A percentile compares a stretch with the other conserved stretches of the same genome.
phyloP scores from a whole-genome alignment of 1,140 invertebrate species.

The Diuraphis noxia region DNA sequence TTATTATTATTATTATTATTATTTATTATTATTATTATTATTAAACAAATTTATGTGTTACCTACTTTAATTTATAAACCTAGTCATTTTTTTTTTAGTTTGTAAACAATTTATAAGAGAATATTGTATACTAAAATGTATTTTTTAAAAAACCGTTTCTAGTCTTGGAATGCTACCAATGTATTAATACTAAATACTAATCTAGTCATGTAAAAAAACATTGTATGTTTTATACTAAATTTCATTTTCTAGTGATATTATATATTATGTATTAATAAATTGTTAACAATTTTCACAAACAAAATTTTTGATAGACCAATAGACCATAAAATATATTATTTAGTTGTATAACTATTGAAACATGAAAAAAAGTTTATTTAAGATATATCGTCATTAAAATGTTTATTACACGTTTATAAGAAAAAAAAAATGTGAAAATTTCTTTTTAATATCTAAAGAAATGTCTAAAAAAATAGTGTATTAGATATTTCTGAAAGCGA shows the following conservation, averaged over 20 bases:
- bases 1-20: constrained; percentile 17
- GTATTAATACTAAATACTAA: constrained; percentile 32
- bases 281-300: constrained; percentile 15
- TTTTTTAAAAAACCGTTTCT: constrained; percentile 34
- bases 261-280: constrained; percentile 1
- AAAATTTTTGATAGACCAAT: constrained; percentile 12
- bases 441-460: constrained; percentile 1
- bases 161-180: constrained; percentile 38
- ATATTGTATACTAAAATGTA: constrained; percentile 41
- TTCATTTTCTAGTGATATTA: constrained; percentile 39
- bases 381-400: neutral
- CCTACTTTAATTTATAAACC: neutral
- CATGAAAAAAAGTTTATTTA: neutral
- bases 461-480: neutral
- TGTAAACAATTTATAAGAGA: neutral
- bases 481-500: neutral
- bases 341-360: neutral
- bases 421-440: no score
- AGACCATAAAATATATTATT: neutral
- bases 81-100: constrained; percentile 40
- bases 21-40: constrained; percentile 30
- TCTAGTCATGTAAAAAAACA: constrained; percentile 31
- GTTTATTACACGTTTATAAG: neutral
- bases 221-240: constrained; percentile 39
- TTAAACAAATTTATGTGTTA: constrained; percentile 26